Evolutionary conservation across 2,113 vertebrate genomes (phyloP).

Genomic region (Anoura caudifer): DNA sequence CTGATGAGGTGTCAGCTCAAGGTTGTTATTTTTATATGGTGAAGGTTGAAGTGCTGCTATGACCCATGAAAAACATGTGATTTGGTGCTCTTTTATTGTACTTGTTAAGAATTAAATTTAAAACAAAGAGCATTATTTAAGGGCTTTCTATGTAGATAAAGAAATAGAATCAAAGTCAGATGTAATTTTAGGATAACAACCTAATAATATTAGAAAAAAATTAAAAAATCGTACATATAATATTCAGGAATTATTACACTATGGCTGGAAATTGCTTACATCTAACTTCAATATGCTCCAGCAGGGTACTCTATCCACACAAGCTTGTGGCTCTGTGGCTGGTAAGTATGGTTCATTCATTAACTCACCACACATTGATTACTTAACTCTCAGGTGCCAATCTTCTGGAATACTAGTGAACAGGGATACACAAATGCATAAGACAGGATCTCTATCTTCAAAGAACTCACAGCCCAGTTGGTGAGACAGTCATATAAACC

Average conservation of each 20-base stretch:
- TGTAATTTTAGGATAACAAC: neutral
- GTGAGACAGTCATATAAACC: neutral
- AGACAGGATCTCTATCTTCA: neutral
- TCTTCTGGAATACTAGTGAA: neutral
- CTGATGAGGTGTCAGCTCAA: neutral
- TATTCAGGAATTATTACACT: neutral
- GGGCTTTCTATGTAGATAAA: neutral
- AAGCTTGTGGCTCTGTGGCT: neutral
- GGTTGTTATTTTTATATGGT: slow-evolving; percentile 2
- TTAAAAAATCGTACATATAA: neutral
- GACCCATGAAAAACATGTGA: neutral
- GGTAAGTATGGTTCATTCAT: neutral
- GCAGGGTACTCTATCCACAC: neutral
- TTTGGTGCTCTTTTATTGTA: neutral
- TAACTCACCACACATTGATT: neutral
- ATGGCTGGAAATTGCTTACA: neutral
- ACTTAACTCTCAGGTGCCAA: neutral
- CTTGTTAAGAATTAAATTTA: slow-evolving; percentile 18
- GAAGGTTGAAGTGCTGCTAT: neutral
- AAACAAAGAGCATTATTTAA: neutral
- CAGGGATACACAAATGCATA: neutral
- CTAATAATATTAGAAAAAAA: neutral
- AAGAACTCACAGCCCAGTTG: neutral
- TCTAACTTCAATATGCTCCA: neutral
- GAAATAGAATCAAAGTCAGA: slow-evolving; percentile 5